A percentile compares a stretch with the other conserved stretches of the same genome.
Evolutionary conservation across 2,797 vertebrate species (phyloP).

Genomic region (Remorina albescens): DNA sequence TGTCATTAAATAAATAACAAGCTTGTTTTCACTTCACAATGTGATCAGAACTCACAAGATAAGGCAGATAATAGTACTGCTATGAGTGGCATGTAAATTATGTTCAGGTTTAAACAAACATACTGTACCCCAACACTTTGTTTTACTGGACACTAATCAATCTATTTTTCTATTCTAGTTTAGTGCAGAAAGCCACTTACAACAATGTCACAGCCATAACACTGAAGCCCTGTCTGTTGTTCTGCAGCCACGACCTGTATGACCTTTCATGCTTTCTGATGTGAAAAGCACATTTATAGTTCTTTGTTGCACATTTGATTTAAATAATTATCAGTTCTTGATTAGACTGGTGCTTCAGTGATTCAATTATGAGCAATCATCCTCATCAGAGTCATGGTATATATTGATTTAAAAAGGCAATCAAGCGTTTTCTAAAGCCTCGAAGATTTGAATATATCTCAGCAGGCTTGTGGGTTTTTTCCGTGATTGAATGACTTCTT

Average conservation of each 20-base stretch:
- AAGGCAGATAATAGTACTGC: constrained; percentile 14
- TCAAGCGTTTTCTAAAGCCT: constrained; percentile 37
- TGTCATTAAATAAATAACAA: constrained; percentile 72
- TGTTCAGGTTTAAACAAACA: constrained; percentile 17
- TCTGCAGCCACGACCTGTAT: not conserved
- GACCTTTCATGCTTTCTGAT: not conserved
- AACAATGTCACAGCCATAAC: not conserved
- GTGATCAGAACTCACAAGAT: constrained; percentile 35
- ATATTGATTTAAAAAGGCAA: constrained; percentile 36
- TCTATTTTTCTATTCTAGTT: not conserved
- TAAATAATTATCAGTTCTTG: constrained; percentile 34
- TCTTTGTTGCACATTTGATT: constrained; percentile 26
- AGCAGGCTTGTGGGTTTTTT: not conserved
- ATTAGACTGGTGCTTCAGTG: constrained; percentile 35
- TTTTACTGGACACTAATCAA: not conserved
- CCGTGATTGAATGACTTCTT: not conserved
- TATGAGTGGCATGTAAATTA: not conserved
- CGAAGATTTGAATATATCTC: constrained; percentile 3
- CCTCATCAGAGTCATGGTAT: constrained; percentile 39
- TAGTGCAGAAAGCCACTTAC: not conserved
- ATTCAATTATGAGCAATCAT: constrained; percentile 43
- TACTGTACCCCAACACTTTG: not conserved
- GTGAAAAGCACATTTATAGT: constrained; percentile 13
- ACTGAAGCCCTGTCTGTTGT: not conserved
- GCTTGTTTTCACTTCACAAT: constrained; percentile 55